Evolutionary conservation across 35 echinoderm and acorn worm genomes (phyloP).

Genomic region (Ophioderma brevispina): DNA sequence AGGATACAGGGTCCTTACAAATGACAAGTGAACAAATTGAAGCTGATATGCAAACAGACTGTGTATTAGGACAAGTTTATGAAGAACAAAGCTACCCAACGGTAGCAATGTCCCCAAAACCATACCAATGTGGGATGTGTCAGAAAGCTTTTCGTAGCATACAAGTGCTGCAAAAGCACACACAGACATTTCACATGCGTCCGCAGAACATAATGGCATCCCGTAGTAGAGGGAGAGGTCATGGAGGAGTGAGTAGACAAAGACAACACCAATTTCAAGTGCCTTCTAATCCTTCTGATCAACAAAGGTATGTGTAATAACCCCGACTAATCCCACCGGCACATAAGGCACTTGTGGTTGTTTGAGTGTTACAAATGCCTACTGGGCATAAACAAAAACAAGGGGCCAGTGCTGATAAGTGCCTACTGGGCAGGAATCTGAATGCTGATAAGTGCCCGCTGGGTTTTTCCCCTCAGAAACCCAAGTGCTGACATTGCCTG

Average conservation of each 20-base stretch:
- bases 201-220: not conserved
- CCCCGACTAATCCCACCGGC: too few species aligned
- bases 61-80: not conserved
- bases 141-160: not conserved
- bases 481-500: too few species aligned
- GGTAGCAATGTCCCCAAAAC: not conserved
- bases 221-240: not conserved
- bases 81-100: not conserved
- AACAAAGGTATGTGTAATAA: not conserved
- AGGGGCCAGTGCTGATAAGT: too few species aligned
- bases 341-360: too few species aligned
- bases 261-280: not conserved
- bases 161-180: not conserved
- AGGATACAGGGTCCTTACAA: not conserved
- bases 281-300: not conserved
- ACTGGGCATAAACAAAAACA: too few species aligned
- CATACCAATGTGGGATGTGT: not conserved
- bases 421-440: too few species aligned
- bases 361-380: too few species aligned
- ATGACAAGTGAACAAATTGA: not conserved
- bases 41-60: not conserved
- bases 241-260: not conserved
- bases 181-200: slow-evolving; percentile 2
- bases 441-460: too few species aligned
- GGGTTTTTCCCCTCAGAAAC: too few species aligned